Conservation (phyloP, 2,797 vertebrate species). For the Synaphobranchus kaupii region DNA sequence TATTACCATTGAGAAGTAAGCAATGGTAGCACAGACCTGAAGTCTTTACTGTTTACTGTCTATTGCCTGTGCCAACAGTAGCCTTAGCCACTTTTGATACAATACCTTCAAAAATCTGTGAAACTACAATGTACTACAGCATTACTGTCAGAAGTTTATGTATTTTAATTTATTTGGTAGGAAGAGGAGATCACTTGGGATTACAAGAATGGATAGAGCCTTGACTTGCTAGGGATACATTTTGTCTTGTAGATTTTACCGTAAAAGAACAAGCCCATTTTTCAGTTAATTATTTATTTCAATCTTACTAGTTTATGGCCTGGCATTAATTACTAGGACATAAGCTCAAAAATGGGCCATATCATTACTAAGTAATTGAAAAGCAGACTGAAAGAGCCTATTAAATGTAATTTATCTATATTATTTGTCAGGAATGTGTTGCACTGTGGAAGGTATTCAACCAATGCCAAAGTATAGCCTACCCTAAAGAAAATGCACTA, state of each 20-base stretch:
- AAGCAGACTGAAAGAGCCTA: background rate
- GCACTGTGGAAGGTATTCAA: background rate
- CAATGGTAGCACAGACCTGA: constrained; percentile 41
- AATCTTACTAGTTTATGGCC: background rate
- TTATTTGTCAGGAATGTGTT: background rate
- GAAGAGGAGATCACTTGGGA: background rate
- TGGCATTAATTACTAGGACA: background rate
- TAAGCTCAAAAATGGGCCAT: background rate
- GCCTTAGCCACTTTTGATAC: background rate
- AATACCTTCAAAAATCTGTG: background rate
- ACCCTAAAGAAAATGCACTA: background rate
- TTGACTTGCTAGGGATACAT: background rate
- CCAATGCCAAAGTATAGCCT: background rate
- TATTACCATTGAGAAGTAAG: constrained; percentile 62
- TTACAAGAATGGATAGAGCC: background rate
- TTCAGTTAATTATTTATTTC: background rate
- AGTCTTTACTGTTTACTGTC: constrained; percentile 38
- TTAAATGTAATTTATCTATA: background rate
- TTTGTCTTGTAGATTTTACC: background rate
- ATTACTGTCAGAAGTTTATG: background rate
- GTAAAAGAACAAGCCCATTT: background rate
- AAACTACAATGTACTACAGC: constrained; percentile 49
- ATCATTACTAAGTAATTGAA: background rate
- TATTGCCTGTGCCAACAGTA: background rate
- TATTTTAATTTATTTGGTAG: background rate